Evolutionary conservation across 2,888 invertebrate genomes (phyloP).

Genomic region (Eristalinus sepulchralis): DNA sequence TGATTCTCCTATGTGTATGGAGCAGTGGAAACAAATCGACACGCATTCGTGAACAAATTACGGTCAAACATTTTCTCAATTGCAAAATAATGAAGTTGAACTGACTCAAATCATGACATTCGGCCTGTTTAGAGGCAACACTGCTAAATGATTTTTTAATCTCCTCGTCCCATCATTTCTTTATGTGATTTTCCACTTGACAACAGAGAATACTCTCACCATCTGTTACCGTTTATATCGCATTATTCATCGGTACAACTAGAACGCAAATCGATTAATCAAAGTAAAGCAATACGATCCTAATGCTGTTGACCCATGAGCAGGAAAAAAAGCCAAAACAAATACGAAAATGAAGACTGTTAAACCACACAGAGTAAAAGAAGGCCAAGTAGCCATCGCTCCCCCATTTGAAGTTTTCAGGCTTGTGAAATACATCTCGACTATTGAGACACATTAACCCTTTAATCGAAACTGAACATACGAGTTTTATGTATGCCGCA

Average conservation of each 20-base stretch:
- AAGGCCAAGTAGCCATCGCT: neutral
- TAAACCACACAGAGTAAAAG: neutral
- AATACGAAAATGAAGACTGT: neutral
- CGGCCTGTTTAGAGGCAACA: neutral
- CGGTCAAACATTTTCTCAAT: neutral
- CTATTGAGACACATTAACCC: conserved; percentile 18
- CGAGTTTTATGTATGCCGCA: neutral
- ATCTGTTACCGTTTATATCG: conserved; percentile 26
- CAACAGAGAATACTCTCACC: conserved; percentile 14
- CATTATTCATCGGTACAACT: neutral
- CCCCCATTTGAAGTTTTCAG: neutral
- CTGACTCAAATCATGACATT: neutral
- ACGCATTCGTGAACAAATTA: neutral
- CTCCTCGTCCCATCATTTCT: neutral
- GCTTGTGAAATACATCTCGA: neutral
- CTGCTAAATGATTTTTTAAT: neutral
- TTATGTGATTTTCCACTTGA: neutral
- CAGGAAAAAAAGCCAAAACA: neutral
- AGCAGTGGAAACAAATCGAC: neutral
- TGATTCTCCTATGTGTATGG: neutral
- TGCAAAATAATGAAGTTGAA: neutral
- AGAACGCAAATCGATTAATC: conserved; percentile 48
- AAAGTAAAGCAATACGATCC: neutral
- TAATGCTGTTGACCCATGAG: conserved; percentile 5
- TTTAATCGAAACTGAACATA: neutral